Percentiles rank a stretch among this genome's conserved stretches.
Conservation (phyloP, 2,888 invertebrate genomes). For the Bhutanitis thaidina region DNA sequence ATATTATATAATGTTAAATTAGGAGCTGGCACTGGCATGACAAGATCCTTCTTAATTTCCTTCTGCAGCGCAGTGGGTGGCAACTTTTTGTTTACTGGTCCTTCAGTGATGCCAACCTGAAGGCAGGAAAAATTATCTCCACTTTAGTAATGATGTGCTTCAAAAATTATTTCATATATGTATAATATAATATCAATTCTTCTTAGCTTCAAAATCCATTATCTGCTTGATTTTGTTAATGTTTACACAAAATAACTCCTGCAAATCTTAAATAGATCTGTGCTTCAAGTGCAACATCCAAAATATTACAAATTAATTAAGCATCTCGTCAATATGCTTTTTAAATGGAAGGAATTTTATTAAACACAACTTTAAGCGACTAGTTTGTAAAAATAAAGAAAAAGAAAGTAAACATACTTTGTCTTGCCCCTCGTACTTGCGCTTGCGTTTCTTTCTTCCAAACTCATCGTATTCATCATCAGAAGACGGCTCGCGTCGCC, state of each 20-base stretch:
- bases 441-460: conserved; percentile 83
- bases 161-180: conserved; percentile 57
- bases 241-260: conserved; percentile 19
- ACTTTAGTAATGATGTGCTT: conserved; percentile 77
- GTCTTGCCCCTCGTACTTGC: conserved; percentile 41
- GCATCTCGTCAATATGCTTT: background rate
- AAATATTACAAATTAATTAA: conserved; percentile 9
- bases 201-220: conserved; percentile 71
- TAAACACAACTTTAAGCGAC: background rate
- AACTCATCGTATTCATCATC: conserved; percentile 99
- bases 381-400: background rate
- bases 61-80: conserved; percentile 69
- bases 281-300: conserved; percentile 9
- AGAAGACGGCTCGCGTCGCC: conserved; percentile 89
- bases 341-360: background rate
- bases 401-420: conserved; percentile 37
- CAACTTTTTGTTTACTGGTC: conserved; percentile 72
- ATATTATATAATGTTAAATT: conserved; percentile 34
- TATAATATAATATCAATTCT: conserved; percentile 63
- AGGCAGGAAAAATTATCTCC: conserved; percentile 80
- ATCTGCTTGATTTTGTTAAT: conserved; percentile 57
- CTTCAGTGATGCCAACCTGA: conserved; percentile 80
- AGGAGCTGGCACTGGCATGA: conserved; percentile 49
- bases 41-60: conserved; percentile 55
- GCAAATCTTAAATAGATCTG: conserved; percentile 16